Evolutionary conservation across 2,113 vertebrate genomes (phyloP).

Genomic region (Talpa occidentalis): DNA sequence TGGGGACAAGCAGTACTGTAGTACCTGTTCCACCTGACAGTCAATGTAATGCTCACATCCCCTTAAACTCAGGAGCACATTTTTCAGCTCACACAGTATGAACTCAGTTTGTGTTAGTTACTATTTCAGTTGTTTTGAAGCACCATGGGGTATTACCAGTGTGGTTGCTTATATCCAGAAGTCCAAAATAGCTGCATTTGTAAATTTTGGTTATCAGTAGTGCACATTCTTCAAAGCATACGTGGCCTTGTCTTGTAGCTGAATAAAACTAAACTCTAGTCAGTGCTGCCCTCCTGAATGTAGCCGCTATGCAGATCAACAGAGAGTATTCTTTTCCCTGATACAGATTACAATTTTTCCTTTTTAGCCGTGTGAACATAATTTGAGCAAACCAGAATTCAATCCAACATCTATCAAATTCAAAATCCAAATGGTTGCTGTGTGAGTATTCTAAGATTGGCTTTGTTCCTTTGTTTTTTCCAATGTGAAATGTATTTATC

Average conservation of each 20-base stretch:
- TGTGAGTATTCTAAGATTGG: constrained; percentile 90
- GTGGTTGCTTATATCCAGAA: neutral
- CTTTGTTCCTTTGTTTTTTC: constrained; percentile 16
- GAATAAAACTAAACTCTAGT: constrained; percentile 2
- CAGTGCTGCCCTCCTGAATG: neutral
- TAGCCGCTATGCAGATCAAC: neutral
- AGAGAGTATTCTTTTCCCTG: neutral
- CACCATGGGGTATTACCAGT: neutral
- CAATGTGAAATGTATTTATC: neutral
- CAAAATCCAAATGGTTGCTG: constrained; percentile 98
- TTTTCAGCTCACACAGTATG: neutral
- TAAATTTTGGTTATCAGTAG: neutral
- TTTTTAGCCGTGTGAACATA: constrained; percentile 98
- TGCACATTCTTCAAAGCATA: neutral
- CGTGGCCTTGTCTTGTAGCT: neutral
- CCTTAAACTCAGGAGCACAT: neutral
- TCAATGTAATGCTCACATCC: neutral
- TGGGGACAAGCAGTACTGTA: neutral
- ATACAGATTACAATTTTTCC: constrained; percentile 34
- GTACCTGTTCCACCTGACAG: neutral
- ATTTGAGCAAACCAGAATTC: constrained; percentile 99
- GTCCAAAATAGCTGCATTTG: neutral
- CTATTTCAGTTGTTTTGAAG: neutral
- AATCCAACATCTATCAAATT: constrained; percentile 99
- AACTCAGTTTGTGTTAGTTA: neutral